These are phyloP conservation scores for Cantharis nigra DNA, from an alignment of 2,888 invertebrate genomes.

Conservation along the genomic window DNA sequence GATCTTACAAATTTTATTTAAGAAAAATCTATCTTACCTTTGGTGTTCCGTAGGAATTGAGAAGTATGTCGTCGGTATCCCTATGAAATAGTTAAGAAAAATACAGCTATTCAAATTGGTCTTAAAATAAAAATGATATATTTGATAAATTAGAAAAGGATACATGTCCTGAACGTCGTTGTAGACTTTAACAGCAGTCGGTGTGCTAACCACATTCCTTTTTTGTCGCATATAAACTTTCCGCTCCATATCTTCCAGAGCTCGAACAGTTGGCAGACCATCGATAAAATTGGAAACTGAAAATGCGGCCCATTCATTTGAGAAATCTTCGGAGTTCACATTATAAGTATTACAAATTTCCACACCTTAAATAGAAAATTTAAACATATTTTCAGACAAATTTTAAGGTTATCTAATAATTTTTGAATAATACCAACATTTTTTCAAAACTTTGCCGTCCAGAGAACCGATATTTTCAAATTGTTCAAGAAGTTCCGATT, in stretches of 20 bases:
- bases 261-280: constrained; percentile 63
- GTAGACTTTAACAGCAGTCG: not conserved
- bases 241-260: constrained; percentile 66
- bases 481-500: constrained; percentile 32
- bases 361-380: constrained; percentile 55
- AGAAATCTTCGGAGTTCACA: constrained; percentile 70
- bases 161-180: constrained; percentile 6
- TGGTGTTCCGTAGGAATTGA: constrained; percentile 7
- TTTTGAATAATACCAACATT: constrained; percentile 58
- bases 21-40: constrained; percentile 8
- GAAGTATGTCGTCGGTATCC: not conserved
- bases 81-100: constrained; percentile 12
- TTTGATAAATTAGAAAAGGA: constrained; percentile 6
- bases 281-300: constrained; percentile 68
- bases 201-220: not conserved
- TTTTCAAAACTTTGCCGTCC: constrained; percentile 59
- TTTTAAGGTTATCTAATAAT: not conserved
- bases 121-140: not conserved
- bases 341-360: constrained; percentile 68
- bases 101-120: not conserved
- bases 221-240: constrained; percentile 63
- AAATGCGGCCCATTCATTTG: constrained; percentile 80
- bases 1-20: not conserved
- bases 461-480: constrained; percentile 50
- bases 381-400: not conserved